Evolutionary conservation across 2,113 vertebrate genomes (phyloP).

Genomic region (Tachysurus vachellii): DNA sequence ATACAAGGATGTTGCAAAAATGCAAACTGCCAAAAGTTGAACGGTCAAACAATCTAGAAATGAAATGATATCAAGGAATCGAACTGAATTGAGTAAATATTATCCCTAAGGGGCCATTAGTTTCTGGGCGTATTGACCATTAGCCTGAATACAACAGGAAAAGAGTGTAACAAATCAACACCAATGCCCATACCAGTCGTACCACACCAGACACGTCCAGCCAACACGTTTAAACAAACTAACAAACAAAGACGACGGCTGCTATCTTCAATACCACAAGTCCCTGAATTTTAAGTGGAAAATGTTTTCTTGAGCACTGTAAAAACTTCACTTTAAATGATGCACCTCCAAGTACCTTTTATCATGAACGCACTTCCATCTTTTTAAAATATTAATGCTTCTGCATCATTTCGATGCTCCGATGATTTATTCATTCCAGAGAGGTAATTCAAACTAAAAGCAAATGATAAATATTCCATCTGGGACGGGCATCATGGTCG

Average conservation of each 20-base stretch:
- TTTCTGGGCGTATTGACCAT: background rate
- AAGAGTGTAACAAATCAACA: background rate
- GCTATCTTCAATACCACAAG: background rate
- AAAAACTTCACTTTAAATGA: constrained; percentile 43
- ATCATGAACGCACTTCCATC: constrained; percentile 45
- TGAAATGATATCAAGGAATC: background rate
- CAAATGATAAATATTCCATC: constrained; percentile 61
- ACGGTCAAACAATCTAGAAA: background rate
- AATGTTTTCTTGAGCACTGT: constrained; percentile 13
- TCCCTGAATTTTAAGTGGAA: constrained; percentile 3
- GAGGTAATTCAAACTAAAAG: constrained; percentile 62
- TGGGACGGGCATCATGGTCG: constrained; percentile 46
- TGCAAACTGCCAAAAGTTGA: background rate
- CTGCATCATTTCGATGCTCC: constrained; percentile 60
- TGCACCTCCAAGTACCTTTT: constrained; percentile 44
- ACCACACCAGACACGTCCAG: background rate
- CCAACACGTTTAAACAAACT: too few relatives aligned
- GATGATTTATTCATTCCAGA: constrained; percentile 60
- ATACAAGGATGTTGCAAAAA: background rate
- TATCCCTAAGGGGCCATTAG: background rate
- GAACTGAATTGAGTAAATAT: background rate
- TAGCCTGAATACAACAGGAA: background rate
- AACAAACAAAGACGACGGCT: background rate
- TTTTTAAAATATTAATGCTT: constrained; percentile 57
- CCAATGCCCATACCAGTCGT: background rate